These are phyloP conservation scores for Furcula furcula DNA, from an alignment of 2,888 invertebrate genomes.

Conservation along the genomic window DNA sequence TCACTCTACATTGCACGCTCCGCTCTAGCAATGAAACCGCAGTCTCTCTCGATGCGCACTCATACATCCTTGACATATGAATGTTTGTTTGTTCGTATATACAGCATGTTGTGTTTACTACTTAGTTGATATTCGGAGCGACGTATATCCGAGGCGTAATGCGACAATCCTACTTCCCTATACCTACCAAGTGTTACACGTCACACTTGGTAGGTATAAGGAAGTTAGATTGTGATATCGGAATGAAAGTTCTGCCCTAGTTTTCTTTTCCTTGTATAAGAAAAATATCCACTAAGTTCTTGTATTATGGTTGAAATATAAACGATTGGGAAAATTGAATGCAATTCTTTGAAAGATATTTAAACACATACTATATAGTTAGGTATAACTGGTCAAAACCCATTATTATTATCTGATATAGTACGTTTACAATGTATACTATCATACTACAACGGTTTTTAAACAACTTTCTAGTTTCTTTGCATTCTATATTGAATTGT, in stretches of 20 bases:
- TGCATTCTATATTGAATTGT: too few relatives aligned
- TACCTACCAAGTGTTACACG: too few relatives aligned
- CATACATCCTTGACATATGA: constrained; percentile 31
- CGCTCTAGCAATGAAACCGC: constrained; percentile 19
- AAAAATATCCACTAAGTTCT: not conserved
- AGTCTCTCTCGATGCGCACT: constrained; percentile 32
- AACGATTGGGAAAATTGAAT: too few relatives aligned
- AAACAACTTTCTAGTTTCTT: too few relatives aligned
- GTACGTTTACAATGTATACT: too few relatives aligned
- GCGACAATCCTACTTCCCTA: too few relatives aligned
- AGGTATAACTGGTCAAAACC: too few relatives aligned
- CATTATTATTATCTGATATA: too few relatives aligned
- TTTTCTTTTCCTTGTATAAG: constrained; percentile 22
- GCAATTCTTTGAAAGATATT: too few relatives aligned
- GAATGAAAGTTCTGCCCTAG: constrained; percentile 30
- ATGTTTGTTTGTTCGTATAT: constrained; percentile 12
- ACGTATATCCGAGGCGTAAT: constrained; percentile 32
- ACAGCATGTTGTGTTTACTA: constrained; percentile 31
- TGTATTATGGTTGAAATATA: too few relatives aligned
- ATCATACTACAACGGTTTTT: too few relatives aligned
- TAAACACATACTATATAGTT: too few relatives aligned
- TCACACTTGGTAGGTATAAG: constrained; percentile 33
- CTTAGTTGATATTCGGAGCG: constrained; percentile 30
- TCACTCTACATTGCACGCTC: not conserved
- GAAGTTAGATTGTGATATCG: constrained; percentile 34